phyloP scores from a whole-genome alignment of 1,140 invertebrate species.

The Hetaerina americana region DNA sequence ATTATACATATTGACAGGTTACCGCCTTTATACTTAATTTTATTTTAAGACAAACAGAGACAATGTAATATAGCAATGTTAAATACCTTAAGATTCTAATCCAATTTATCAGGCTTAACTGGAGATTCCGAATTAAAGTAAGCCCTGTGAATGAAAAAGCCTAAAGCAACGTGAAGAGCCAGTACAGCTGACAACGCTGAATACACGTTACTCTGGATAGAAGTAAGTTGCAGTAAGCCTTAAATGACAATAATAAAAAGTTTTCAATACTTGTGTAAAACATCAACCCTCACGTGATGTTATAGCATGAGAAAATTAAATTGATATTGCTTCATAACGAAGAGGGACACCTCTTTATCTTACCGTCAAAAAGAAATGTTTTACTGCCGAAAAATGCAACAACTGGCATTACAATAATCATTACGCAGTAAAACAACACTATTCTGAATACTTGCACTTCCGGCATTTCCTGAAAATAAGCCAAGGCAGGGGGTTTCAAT shows the following conservation, averaged over 20 bases:
- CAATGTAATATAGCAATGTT: too few relatives aligned
- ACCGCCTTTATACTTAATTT: too few relatives aligned
- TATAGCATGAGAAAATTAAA: too few relatives aligned
- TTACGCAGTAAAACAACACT: slow-evolving; percentile 12
- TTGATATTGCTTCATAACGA: too few relatives aligned
- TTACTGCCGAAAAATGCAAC: slow-evolving; percentile 11
- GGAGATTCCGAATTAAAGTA: neutral
- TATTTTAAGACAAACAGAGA: too few relatives aligned
- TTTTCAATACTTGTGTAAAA: too few relatives aligned
- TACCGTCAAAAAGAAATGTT: slow-evolving; percentile 11
- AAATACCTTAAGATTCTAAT: neutral
- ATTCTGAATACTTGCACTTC: slow-evolving; percentile 10
- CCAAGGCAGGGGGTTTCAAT: too few relatives aligned
- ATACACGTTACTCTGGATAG: slow-evolving; percentile 1
- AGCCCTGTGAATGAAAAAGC: slow-evolving; percentile 5
- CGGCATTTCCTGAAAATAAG: slow-evolving; percentile 1
- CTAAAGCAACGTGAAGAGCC: slow-evolving; percentile 1
- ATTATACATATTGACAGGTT: too few relatives aligned
- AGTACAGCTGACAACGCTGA: slow-evolving; percentile 1
- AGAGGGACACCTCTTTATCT: too few relatives aligned
- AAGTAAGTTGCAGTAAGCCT: slow-evolving; percentile 1
- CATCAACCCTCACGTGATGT: too few relatives aligned
- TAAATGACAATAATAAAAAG: neutral
- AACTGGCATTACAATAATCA: slow-evolving; percentile 14
- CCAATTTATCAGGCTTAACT: neutral